Conservation (phyloP, 1,140 invertebrate genomes). For the Thalassaphorura encarpata region DNA sequence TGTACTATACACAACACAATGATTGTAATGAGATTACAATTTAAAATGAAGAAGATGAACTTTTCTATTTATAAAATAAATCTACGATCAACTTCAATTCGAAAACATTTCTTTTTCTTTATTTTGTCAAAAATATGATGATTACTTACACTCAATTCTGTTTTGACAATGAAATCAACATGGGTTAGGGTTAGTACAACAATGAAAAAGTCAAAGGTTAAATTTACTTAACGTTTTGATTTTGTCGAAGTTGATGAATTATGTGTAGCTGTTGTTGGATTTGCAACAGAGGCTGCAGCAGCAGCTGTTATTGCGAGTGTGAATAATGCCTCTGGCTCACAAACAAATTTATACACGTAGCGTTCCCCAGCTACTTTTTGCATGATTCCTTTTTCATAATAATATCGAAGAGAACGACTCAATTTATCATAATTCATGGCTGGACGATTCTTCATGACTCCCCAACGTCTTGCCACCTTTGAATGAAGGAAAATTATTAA, state of each 20-base stretch:
- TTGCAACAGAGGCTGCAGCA: neutral
- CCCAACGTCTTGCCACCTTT: slow-evolving; percentile 46
- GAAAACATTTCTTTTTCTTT: too few species aligned
- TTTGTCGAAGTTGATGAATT: too few species aligned
- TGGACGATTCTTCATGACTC: slow-evolving; percentile 60
- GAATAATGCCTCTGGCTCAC: slow-evolving; percentile 84
- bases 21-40: too few species aligned
- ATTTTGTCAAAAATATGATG: too few species aligned
- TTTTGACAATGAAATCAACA: too few species aligned
- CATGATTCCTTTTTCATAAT: slow-evolving; percentile 98
- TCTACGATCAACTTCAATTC: too few species aligned
- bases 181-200: too few species aligned
- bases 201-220: neutral
- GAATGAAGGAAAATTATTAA: slow-evolving; percentile 19
- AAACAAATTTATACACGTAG: slow-evolving; percentile 94
- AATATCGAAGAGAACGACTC: slow-evolving; percentile 82
- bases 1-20: too few species aligned
- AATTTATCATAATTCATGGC: slow-evolving; percentile 97
- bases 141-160: too few species aligned
- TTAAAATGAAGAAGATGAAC: too few species aligned
- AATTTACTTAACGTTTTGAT: neutral
- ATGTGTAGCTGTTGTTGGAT: neutral
- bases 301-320: slow-evolving; percentile 60
- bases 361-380: slow-evolving; percentile 92
- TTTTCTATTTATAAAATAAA: too few species aligned